Evolutionary conservation across 2,113 vertebrate species (phyloP), one percentile per base, ranked within the genome.

Genomic region (Hippolais icterina): DNA sequence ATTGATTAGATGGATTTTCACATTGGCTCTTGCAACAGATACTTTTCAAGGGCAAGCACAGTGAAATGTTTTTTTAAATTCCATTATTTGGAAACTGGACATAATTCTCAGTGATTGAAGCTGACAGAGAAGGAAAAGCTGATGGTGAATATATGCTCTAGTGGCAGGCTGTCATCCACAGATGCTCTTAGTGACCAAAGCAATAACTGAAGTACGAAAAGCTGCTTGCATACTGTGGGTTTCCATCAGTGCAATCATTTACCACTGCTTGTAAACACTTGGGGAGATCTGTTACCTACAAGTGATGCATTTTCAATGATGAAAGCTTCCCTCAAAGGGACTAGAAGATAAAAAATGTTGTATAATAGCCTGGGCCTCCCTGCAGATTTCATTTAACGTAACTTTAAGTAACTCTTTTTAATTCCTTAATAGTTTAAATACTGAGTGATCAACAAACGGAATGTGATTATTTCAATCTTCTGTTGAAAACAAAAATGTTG

Each of bases 11-110:
- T 60, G 85, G 81, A 93, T 91, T 95, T 95, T 91, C 78, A 83
- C 81, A 80, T 39, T 85, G 84, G 52, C 46, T 91, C 27, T 89
- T 83, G 87, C 81, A 89, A 69, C 70, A 91, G 82, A 56, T 57
- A 74, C 42, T 83, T 95, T 93, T 94, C 95, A 96, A 96, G 94
- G 91, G 63, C 93, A 94, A 42, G 37, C 75, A n/a, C 39, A 80
- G 81, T 87, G 61, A 91, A 87, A 89, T 83, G 69, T 0, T 79
- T 71, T 70, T 84, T 82, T 10, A 39, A 94, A 96, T 88, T 81
- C 49, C 50, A 23, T 93, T 94, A 91, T 85, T 94, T 95, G 84
- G 94, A 91, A 88, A 91, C 87, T 70, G 71, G 87, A 93, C 71
- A 12, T 95, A 85, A 90, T 90, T 96, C 82, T 90, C 63, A 39